A percentile compares a stretch with the other conserved stretches of the same genome.
phyloP scores from a whole-genome alignment of 2,113 vertebrate species.

The Tauraco erythrolophus region DNA sequence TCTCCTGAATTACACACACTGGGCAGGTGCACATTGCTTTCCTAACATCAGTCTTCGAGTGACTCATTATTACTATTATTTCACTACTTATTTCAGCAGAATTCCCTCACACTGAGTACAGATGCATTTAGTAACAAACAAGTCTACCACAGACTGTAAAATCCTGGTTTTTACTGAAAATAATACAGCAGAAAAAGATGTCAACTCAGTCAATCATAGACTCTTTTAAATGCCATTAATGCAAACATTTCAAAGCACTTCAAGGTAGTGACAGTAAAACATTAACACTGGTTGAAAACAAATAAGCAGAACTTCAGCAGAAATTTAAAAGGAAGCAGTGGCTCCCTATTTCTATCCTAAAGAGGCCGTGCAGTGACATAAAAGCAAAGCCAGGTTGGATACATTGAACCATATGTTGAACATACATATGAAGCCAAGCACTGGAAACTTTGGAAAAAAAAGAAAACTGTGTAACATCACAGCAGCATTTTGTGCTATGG shows the following conservation, averaged over 20 bases:
- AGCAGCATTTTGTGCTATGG: neutral
- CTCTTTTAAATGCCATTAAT: neutral
- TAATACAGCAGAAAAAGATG: neutral
- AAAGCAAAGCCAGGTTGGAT: neutral
- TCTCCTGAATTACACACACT: neutral
- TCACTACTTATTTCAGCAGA: neutral
- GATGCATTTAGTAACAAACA: neutral
- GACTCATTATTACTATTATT: neutral
- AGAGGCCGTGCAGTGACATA: neutral
- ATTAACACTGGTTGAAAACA: neutral
- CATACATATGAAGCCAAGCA: neutral
- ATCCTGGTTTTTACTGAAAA: neutral
- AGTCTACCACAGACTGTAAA: neutral
- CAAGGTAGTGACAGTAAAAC: neutral
- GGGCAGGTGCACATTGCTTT: neutral
- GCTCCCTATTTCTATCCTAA: neutral
- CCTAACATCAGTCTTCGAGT: neutral
- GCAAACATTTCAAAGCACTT: neutral
- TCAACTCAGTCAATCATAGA: neutral
- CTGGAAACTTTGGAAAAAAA: neutral
- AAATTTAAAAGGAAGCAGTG: neutral
- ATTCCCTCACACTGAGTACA: rapidly evolving
- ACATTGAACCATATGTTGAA: neutral
- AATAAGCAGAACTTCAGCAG: neutral
- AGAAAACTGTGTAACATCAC: neutral